Evolutionary conservation across 2,888 invertebrate species (phyloP).

Genomic region (Ophioninae sp.): DNA sequence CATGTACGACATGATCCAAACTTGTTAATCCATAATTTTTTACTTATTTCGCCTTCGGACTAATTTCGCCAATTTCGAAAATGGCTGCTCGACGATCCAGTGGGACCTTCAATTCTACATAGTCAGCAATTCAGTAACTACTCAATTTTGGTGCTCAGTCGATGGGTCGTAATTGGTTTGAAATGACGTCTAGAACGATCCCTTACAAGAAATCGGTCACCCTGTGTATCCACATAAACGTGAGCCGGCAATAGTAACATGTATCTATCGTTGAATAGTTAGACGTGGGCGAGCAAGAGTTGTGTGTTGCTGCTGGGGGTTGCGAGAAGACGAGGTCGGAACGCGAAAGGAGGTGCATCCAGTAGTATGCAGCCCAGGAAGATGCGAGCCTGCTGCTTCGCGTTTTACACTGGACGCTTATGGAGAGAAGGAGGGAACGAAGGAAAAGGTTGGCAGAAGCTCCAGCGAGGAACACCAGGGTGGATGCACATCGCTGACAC

Average conservation of each 20-base stretch:
- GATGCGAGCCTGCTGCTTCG: constrained; percentile 67
- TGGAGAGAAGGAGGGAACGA: constrained; percentile 63
- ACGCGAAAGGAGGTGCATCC: constrained; percentile 14
- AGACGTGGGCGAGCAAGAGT: constrained; percentile 50
- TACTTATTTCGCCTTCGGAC: no score
- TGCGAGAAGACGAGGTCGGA: constrained; percentile 21
- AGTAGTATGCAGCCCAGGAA: constrained; percentile 55
- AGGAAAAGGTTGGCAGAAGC: constrained; percentile 53
- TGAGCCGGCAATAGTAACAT: neutral
- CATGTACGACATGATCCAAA: no score
- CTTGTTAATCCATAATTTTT: no score
- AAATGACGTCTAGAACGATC: no score
- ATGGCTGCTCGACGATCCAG: no score
- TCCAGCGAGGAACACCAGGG: constrained; percentile 32
- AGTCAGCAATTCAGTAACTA: no score
- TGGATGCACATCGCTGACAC: constrained; percentile 64
- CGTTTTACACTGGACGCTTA: constrained; percentile 68
- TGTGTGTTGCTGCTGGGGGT: constrained; percentile 36
- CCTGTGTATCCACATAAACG: neutral
- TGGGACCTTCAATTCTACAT: no score
- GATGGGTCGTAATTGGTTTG: no score
- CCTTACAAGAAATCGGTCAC: no score
- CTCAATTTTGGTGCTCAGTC: no score
- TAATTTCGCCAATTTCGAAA: no score
- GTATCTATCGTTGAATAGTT: constrained; percentile 2